These are phyloP conservation scores for Plagiodera versicolora DNA, from an alignment of 2,888 invertebrate species.

Conservation along the genomic window DNA sequence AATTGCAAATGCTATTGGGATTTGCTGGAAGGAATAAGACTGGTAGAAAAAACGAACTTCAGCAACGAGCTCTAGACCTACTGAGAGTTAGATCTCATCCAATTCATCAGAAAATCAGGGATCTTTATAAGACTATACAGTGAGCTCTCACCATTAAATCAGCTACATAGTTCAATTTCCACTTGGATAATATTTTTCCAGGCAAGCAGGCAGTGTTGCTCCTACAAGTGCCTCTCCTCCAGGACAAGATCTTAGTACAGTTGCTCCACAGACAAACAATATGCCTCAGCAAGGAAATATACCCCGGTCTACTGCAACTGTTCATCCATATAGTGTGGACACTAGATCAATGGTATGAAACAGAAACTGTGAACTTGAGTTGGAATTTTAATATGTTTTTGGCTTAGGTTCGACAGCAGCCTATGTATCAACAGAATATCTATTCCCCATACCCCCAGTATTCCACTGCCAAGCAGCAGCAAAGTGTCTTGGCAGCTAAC, in stretches of 20 bases:
- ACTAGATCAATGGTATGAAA: constrained; percentile 40
- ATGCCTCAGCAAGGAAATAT: constrained; percentile 52
- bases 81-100: constrained; percentile 67
- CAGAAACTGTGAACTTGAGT: neutral
- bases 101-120: constrained; percentile 65
- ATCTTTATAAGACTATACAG: constrained; percentile 69
- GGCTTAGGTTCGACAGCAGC: constrained; percentile 56
- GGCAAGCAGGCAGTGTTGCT: constrained; percentile 48
- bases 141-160: constrained; percentile 52
- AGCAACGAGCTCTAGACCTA: constrained; percentile 72
- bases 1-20: constrained; percentile 80
- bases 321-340: constrained; percentile 52
- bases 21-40: constrained; percentile 78
- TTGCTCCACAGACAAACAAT: constrained; percentile 35
- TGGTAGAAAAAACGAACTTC: constrained; percentile 79
- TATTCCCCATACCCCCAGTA: constrained; percentile 60
- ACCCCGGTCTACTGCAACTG: constrained; percentile 48
- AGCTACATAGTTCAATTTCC: constrained; percentile 9
- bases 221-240: constrained; percentile 42
- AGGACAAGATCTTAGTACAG: constrained; percentile 39
- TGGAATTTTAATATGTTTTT: neutral
- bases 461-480: constrained; percentile 37
- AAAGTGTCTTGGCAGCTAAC: constrained; percentile 55
- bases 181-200: constrained; percentile 31
- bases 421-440: constrained; percentile 61